Evolutionary conservation across 1,140 invertebrate genomes (phyloP), one percentile per base, ranked within the genome.

Genomic region (Pygmarrhopalites habei): DNA sequence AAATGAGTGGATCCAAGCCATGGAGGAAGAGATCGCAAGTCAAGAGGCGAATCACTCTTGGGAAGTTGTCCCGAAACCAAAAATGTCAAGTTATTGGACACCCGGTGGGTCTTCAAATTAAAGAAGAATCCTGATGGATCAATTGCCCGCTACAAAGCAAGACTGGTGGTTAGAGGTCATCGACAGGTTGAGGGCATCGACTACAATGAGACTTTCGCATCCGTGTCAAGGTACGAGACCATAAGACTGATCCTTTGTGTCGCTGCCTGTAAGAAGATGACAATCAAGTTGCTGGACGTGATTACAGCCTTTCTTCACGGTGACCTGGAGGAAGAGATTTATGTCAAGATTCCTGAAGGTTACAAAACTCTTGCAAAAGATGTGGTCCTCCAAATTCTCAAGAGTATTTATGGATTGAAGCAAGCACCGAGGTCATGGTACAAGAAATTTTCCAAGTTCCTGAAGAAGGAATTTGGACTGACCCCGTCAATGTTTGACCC

Each of bases 231-330:
- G 3, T 59, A 49, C 19, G 58, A 59, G 26, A 28, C 58, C 1
- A 49, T 59, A 0, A 17, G 58, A 1, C 5, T 59, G 1, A 15
- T 59, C 1, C 7, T 59, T 28, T 35, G 21, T 10, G 15, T 59
- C 1, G 44, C 44, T 49, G 58, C 58, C 1, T 15, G n/a, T 12
- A n/a, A 29, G 2, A 15, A 23, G 10, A n/a, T 43, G 2, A 3
- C 46, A 3, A n/a, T 59, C 1, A 49, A 28, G 15, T 43, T 47
- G 25, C n/a, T 23, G 1, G 58, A 79, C 71, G 72, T 79, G 2
- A 76, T 73, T 64, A 74, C 74, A 55, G 78, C 77, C 2, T 79
- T 77, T 65, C 55, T 78, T 0, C 65, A 78, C 71, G 75, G 76
- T 14, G 46, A 72, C 14, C 49, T 77, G 12, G 17, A 49, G 1